Evolutionary conservation across 2,888 invertebrate species (phyloP).

Genomic region (Clunio marinus): DNA sequence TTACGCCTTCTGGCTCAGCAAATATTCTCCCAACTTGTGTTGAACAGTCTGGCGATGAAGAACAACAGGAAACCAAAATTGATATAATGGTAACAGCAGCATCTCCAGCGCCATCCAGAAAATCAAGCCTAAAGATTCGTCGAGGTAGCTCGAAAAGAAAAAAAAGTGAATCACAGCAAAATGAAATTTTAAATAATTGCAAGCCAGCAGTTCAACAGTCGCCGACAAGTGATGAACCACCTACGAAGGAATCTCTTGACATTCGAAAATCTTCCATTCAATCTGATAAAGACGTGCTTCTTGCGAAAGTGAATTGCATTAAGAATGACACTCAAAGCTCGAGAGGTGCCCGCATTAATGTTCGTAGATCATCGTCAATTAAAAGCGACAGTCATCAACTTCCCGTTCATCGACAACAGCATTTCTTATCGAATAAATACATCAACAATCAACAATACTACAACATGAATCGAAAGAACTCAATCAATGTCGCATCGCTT

Average conservation of each 20-base stretch:
- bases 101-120: constrained; percentile 52
- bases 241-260: constrained; percentile 34
- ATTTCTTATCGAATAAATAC: constrained; percentile 25
- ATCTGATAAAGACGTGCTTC: constrained; percentile 58
- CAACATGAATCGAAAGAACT: constrained; percentile 48
- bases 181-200: constrained; percentile 32
- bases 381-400: constrained; percentile 37
- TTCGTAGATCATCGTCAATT: constrained; percentile 34
- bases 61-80: constrained; percentile 39
- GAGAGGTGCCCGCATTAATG: constrained; percentile 10
- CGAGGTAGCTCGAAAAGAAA: constrained; percentile 69
- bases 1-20: constrained; percentile 41
- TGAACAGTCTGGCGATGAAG: constrained; percentile 38
- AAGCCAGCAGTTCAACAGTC: constrained; percentile 22
- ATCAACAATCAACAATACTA: constrained; percentile 44
- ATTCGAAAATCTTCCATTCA: constrained; percentile 42
- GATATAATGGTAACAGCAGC: constrained; percentile 40
- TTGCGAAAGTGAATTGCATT: constrained; percentile 61
- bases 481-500: constrained; percentile 46
- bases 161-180: constrained; percentile 41
- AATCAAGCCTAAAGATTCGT: constrained; percentile 71
- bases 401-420: constrained; percentile 20
- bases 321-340: constrained; percentile 67
- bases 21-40: constrained; percentile 27
- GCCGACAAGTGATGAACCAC: constrained; percentile 15